These are phyloP conservation scores for Cinara cedri DNA, from an alignment of 2,888 invertebrate species.

Conservation along the genomic window DNA sequence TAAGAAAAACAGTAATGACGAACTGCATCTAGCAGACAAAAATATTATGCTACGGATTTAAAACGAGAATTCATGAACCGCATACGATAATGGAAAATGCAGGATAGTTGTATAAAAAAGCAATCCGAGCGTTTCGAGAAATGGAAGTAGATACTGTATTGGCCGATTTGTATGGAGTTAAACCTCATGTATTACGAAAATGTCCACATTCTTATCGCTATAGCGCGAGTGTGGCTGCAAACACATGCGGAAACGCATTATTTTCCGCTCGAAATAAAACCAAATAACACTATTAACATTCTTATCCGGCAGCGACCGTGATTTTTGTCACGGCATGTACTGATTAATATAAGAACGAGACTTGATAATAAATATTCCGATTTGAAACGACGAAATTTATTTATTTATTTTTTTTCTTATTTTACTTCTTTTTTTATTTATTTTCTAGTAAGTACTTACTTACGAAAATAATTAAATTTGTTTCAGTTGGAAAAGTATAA, in stretches of 20 bases:
- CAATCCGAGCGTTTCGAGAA: neutral
- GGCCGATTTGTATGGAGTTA: slow-evolving; percentile 16
- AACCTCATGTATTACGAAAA: slow-evolving; percentile 20
- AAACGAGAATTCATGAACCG: too few relatives aligned
- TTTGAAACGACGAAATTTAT: neutral
- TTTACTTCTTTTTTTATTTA: too few relatives aligned
- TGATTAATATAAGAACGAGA: neutral
- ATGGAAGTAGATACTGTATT: neutral
- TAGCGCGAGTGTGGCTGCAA: neutral
- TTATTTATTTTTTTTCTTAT: too few relatives aligned
- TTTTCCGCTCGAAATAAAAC: slow-evolving; percentile 31
- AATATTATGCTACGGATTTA: too few relatives aligned
- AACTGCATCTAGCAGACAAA: too few relatives aligned
- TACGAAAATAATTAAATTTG: too few relatives aligned
- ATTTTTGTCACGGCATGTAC: neutral
- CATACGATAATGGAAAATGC: neutral
- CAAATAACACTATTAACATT: slow-evolving; percentile 40
- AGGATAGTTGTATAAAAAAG: neutral
- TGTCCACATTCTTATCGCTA: neutral
- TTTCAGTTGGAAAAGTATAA: too few relatives aligned
- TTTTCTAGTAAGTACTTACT: too few relatives aligned
- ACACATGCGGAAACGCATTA: slow-evolving; percentile 7
- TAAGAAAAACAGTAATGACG: too few relatives aligned
- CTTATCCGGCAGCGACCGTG: neutral
- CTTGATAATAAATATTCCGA: neutral